Base-by-base conservation (phyloP, 2,113 vertebrate species). In the Sialia sialis region DNA sequence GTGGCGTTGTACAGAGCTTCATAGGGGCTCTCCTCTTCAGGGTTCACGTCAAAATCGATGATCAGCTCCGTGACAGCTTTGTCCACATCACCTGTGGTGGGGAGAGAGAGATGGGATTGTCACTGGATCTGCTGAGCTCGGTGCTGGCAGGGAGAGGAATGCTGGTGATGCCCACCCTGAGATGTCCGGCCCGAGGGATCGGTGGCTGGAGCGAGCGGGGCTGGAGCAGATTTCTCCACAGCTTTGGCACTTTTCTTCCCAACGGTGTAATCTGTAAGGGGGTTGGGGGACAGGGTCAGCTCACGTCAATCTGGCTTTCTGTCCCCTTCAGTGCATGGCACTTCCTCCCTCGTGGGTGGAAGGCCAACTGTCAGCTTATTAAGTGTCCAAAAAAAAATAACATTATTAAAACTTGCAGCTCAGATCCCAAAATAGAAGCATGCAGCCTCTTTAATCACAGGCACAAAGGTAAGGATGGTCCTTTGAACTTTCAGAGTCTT, bases 1-100 rank as follows among this genome's bases (percentile, higher is more conserved):
- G 99, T 98, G 13, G 99, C 99, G 10, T 99, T 99, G 94, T 98
- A 99, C 62, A 99, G 95, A 2, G 98, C 98, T 95, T 99, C 99
- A 5, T 99, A 99, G 0, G 99, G 99, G 68, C 98, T 99, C 95
- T 99, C 99, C 79, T 99, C 98, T 68, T 99, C 98, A 0, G 94
- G 81, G 29, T 97, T 98, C 30, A 96, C 94, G 27, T 98, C 98
- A 48, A 99, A 97, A 44, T 98, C 98, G 1, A 98, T 98, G 90
- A 98, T 98, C 83, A 99, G 89, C 70, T 99, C 98, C 5, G 97
- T 98, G 56, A 99, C 97, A 56, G 98, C 97, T 95, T 97, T 98
- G 91, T 99, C 98, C 97, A 99, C 89, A 0, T 98, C 98, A 48
- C 98, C 99, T 99, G 96, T 0, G 32, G 76, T 51, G 63, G 18